phyloP scores from a whole-genome alignment of 2,797 vertebrate species.

The Cirrhinus molitorella region DNA sequence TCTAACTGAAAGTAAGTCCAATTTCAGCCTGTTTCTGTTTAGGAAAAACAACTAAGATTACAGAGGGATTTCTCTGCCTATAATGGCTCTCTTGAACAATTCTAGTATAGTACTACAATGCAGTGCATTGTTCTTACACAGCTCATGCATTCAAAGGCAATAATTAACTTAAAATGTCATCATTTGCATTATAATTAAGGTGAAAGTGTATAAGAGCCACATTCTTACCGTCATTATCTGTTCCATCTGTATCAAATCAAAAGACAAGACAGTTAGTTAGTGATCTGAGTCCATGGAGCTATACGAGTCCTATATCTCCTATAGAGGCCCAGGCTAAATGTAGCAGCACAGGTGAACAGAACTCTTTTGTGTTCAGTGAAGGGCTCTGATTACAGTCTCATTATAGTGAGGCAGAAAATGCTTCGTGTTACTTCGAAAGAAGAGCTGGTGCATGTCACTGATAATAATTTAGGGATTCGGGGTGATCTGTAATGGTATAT shows the following conservation, averaged over 20 bases:
- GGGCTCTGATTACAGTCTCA: constrained; percentile 60
- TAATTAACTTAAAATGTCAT: background rate
- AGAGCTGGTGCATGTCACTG: constrained; percentile 47
- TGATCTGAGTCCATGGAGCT: constrained; percentile 29
- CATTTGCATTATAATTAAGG: background rate
- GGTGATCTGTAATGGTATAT: constrained; percentile 14
- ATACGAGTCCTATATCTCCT: constrained; percentile 44
- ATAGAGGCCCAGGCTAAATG: constrained; percentile 48
- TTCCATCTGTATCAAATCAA: constrained; percentile 55
- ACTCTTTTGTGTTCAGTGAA: constrained; percentile 56
- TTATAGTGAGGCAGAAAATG: constrained; percentile 42
- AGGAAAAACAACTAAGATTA: background rate
- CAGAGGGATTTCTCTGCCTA: background rate
- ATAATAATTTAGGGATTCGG: constrained; percentile 25
- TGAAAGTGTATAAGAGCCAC: background rate
- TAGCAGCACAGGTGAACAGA: constrained; percentile 59
- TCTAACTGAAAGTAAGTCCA: background rate
- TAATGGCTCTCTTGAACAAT: background rate
- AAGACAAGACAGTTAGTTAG: constrained; percentile 31
- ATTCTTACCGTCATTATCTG: constrained; percentile 59
- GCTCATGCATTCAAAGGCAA: background rate
- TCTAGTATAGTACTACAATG: background rate
- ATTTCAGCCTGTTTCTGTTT: constrained; percentile 7
- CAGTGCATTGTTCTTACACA: constrained; percentile 3
- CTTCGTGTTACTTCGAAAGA: constrained; percentile 51